A percentile compares a stretch with the other conserved stretches of the same genome.
Conservation (phyloP, 2,113 vertebrate species). For the Bubo blakistoni region DNA sequence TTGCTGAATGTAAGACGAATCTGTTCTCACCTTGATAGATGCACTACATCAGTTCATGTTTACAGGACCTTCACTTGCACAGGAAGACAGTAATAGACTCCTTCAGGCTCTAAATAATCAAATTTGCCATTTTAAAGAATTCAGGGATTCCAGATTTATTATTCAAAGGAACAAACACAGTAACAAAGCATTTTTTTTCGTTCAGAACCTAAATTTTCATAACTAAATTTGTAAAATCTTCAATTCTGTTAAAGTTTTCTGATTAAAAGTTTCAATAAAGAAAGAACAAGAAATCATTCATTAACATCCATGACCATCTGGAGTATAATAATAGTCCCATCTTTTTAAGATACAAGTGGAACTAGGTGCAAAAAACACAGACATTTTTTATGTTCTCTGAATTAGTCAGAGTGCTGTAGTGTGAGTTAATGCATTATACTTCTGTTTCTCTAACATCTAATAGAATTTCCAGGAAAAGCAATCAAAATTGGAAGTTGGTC, state of each 20-base stretch:
- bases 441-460: background rate
- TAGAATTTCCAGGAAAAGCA: background rate
- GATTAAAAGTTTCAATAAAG: background rate
- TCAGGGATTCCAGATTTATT: background rate
- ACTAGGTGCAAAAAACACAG: background rate
- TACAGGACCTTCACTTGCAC: background rate
- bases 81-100: background rate
- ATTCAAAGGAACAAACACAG: background rate
- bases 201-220: background rate
- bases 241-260: background rate
- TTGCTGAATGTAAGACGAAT: background rate
- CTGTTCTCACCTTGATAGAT: background rate
- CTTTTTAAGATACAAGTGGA: background rate
- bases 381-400: background rate
- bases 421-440: background rate
- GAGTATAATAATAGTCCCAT: background rate
- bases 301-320: background rate
- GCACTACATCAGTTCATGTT: background rate
- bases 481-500: background rate
- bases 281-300: background rate
- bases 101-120: background rate
- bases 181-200: background rate
- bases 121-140: background rate
- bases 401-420: background rate
- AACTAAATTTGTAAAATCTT: background rate